Conservation (phyloP, 2,888 invertebrate genomes). For the Dascillus cervinus region DNA sequence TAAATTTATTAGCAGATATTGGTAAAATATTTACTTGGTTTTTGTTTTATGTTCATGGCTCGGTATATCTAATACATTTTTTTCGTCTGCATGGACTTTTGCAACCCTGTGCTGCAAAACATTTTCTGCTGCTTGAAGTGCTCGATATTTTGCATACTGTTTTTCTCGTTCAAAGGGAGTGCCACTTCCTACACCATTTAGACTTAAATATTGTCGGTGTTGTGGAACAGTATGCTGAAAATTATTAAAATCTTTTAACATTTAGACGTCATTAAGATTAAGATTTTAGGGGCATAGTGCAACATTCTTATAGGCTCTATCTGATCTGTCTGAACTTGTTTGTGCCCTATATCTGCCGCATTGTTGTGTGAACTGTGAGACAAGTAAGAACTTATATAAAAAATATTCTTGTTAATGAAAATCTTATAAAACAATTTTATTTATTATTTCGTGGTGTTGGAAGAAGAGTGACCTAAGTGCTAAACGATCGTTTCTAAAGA, state of each 20-base stretch:
- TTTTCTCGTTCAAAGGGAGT: slow-evolving; percentile 71
- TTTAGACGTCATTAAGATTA: too few relatives aligned
- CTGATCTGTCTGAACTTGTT: too few relatives aligned
- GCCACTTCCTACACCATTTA: slow-evolving; percentile 72
- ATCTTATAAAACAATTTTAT: too few relatives aligned
- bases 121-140: slow-evolving; percentile 61
- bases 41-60: slow-evolving; percentile 64
- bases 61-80: slow-evolving; percentile 55
- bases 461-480: too few relatives aligned
- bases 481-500: too few relatives aligned
- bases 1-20: slow-evolving; percentile 2
- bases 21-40: slow-evolving; percentile 50
- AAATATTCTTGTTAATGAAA: too few relatives aligned
- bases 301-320: too few relatives aligned
- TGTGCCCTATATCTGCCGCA: too few relatives aligned
- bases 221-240: slow-evolving; percentile 78
- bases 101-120: slow-evolving; percentile 54
- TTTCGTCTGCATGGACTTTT: slow-evolving; percentile 52
- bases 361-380: too few relatives aligned
- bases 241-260: slow-evolving; percentile 19
- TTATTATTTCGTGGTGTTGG: too few relatives aligned
- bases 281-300: slow-evolving; percentile 10
- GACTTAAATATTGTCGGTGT: slow-evolving; percentile 75
- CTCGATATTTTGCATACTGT: slow-evolving; percentile 63
- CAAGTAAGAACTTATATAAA: too few relatives aligned